These are phyloP conservation scores for Harpegnathos saltator DNA, from an alignment of 1,140 invertebrate species.

Conservation along the genomic window DNA sequence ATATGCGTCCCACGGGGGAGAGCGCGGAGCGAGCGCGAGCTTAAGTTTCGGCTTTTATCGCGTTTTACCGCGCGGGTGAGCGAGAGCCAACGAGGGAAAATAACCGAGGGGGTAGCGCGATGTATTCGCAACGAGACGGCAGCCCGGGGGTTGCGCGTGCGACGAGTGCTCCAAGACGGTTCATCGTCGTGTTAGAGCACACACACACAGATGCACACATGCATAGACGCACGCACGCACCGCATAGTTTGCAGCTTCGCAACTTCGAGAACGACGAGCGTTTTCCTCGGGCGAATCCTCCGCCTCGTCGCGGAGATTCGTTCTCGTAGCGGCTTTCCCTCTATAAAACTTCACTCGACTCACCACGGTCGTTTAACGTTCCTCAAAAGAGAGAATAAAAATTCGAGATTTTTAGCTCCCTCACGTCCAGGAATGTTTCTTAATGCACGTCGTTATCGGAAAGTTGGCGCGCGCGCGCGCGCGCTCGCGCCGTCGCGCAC, in stretches of 20 bases:
- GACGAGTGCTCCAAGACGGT: not conserved
- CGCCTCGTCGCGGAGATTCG: slow-evolving; percentile 2
- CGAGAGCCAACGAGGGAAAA: slow-evolving; percentile 41
- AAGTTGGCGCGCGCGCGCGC: slow-evolving; percentile 4
- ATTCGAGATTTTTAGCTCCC: too few relatives aligned
- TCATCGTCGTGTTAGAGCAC: not conserved
- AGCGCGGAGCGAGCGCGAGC: not conserved
- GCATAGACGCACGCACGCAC: too few relatives aligned
- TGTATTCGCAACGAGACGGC: slow-evolving; percentile 24
- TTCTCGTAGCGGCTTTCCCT: not conserved
- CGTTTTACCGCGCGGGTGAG: slow-evolving; percentile 38
- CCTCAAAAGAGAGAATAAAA: not conserved
- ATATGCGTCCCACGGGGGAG: slow-evolving; percentile 27
- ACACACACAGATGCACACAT: too few relatives aligned
- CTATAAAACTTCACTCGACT: too few relatives aligned
- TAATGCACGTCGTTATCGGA: slow-evolving; percentile 26
- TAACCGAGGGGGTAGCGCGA: not conserved
- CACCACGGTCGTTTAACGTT: not conserved
- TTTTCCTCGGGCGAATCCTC: slow-evolving; percentile 5
- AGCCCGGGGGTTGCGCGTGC: not conserved
- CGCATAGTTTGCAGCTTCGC: too few relatives aligned
- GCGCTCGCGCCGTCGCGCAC: slow-evolving; percentile 1
- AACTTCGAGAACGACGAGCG: not conserved
- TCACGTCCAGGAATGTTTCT: not conserved
- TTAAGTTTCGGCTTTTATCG: slow-evolving; percentile 47